These are phyloP conservation scores for Morpho deidamia DNA, from an alignment of 2,888 invertebrate species.

Conservation along the genomic window DNA sequence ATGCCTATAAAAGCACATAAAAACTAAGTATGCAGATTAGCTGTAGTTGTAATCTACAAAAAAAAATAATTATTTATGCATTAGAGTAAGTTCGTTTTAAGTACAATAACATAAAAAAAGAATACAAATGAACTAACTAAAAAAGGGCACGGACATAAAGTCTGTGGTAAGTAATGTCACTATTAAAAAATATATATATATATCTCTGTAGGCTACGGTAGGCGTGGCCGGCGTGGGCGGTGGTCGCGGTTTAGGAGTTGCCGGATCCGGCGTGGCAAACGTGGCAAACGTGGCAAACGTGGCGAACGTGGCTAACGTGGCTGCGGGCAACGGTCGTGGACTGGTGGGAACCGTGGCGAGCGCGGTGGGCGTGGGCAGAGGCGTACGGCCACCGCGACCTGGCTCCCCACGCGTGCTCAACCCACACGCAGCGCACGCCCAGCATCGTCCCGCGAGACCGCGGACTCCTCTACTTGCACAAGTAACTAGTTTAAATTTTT, in stretches of 20 bases:
- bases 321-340: slow-evolving; percentile 12
- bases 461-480: slow-evolving; percentile 38
- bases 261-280: background rate
- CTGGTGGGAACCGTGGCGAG: slow-evolving; percentile 2
- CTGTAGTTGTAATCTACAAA: too few relatives aligned
- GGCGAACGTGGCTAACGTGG: background rate
- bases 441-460: slow-evolving; percentile 48
- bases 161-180: too few relatives aligned
- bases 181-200: background rate
- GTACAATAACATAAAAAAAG: too few relatives aligned
- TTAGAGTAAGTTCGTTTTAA: too few relatives aligned
- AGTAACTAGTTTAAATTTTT: too few relatives aligned
- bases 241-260: background rate
- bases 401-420: slow-evolving; percentile 51
- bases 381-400: slow-evolving; percentile 30
- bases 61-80: too few relatives aligned
- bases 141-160: too few relatives aligned
- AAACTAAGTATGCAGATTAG: too few relatives aligned
- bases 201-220: background rate
- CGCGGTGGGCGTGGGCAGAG: slow-evolving; percentile 21
- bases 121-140: too few relatives aligned
- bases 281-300: too few relatives aligned
- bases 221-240: background rate
- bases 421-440: slow-evolving; percentile 49
- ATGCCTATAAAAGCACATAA: too few relatives aligned